A percentile compares a stretch with the other conserved stretches of the same genome.
These are phyloP conservation scores for Hypolimnas misippus DNA, from an alignment of 2,888 invertebrate species.

Conservation along the genomic window DNA sequence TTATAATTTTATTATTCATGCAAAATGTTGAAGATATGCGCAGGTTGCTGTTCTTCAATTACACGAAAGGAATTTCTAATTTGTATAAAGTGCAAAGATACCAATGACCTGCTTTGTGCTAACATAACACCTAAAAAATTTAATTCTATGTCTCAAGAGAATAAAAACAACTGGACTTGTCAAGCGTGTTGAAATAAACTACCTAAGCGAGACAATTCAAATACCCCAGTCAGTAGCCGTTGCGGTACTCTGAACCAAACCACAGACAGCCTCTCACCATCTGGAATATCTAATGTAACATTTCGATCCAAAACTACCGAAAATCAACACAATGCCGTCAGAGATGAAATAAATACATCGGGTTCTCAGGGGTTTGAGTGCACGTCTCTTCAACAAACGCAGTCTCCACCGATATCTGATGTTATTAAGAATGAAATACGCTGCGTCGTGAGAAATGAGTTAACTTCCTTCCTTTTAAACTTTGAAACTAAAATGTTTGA, in stretches of 20 bases:
- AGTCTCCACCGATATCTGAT: not conserved
- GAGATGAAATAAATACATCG: no score
- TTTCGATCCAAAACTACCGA: no score
- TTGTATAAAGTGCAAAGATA: conserved; percentile 11
- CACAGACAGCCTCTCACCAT: no score
- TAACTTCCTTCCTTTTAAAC: not conserved
- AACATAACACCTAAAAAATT: conserved; percentile 17
- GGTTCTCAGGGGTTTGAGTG: no score
- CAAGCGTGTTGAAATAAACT: conserved; percentile 18
- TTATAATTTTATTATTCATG: no score
- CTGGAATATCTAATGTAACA: no score
- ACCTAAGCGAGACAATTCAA: not conserved
- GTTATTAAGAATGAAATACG: no score
- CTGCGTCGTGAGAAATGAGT: conserved; percentile 10
- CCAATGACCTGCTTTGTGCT: conserved; percentile 17
- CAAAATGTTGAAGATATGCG: not conserved
- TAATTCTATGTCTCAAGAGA: not conserved
- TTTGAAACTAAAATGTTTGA: conserved; percentile 7
- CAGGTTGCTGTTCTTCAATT: not conserved
- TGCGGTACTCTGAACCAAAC: no score
- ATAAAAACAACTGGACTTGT: conserved; percentile 33
- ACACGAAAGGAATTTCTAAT: not conserved
- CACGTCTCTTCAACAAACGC: no score
- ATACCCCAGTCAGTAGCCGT: no score
- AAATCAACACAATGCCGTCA: no score